Evolutionary conservation across 1,140 invertebrate genomes (phyloP).

Genomic region (Drosophila ambigua): DNA sequence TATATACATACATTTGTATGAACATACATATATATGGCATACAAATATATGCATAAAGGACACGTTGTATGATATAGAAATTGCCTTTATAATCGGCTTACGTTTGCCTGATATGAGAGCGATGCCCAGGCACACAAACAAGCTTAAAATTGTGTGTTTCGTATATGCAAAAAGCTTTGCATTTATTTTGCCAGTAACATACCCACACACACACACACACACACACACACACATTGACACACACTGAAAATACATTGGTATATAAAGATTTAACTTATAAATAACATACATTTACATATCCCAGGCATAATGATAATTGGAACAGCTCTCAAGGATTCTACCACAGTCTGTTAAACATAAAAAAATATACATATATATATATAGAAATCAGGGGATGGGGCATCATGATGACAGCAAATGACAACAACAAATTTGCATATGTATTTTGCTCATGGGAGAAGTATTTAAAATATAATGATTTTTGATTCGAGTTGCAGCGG

Average conservation of each 20-base stretch:
- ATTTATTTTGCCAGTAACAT: constrained; percentile 15
- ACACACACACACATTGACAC: constrained; percentile 1
- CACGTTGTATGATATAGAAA: constrained; percentile 44
- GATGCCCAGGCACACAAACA: constrained; percentile 41
- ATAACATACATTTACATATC: constrained; percentile 17
- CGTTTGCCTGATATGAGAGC: constrained; percentile 42
- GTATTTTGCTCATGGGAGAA: no score
- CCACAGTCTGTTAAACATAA: not conserved
- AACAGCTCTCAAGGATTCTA: not conserved
- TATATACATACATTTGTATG: constrained; percentile 2
- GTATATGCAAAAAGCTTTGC: constrained; percentile 37
- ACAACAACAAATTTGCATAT: no score
- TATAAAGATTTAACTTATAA: constrained; percentile 10
- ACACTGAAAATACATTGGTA: no score
- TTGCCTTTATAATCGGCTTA: constrained; percentile 59
- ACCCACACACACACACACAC: constrained; percentile 9
- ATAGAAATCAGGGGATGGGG: no score
- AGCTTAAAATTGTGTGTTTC: constrained; percentile 48
- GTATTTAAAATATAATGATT: no score
- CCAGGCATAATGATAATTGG: constrained; percentile 6
- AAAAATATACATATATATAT: no score
- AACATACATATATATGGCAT: not conserved
- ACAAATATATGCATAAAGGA: constrained; percentile 21
- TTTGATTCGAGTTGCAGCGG: no score
- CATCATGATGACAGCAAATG: no score